Evolutionary conservation across 1,140 invertebrate genomes (phyloP).

Genomic region (Drosophila triauraria): DNA sequence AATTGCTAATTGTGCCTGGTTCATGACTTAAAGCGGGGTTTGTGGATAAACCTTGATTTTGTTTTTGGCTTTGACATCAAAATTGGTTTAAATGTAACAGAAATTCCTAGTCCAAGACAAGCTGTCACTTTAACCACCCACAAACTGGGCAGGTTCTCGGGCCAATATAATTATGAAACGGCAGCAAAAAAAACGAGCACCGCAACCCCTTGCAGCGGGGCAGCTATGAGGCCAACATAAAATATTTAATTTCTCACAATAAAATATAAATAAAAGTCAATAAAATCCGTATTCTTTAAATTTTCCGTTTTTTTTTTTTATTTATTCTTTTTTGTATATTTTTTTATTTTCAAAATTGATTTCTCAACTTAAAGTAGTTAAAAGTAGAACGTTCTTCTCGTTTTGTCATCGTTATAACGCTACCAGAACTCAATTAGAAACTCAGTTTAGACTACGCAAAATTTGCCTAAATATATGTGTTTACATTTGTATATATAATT

Average conservation of each 20-base stretch:
- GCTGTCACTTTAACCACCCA: too few species aligned
- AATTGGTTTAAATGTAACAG: too few species aligned
- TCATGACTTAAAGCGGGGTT: too few species aligned
- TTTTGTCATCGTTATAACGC: slow-evolving; percentile 40
- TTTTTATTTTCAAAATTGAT: slow-evolving; percentile 33
- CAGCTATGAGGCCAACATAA: neutral
- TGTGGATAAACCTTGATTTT: too few species aligned
- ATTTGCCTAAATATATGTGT: slow-evolving; percentile 65
- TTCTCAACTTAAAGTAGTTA: slow-evolving; percentile 57
- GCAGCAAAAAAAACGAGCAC: too few species aligned
- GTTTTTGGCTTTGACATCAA: too few species aligned
- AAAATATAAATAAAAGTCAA: neutral
- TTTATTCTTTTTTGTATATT: slow-evolving; percentile 27
- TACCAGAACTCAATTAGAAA: slow-evolving; percentile 60
- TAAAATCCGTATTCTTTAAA: neutral
- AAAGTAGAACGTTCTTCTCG: slow-evolving; percentile 57
- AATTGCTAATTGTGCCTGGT: too few species aligned
- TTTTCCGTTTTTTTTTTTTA: slow-evolving; percentile 57
- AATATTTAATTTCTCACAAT: too few species aligned
- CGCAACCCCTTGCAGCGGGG: neutral
- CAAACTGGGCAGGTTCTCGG: too few species aligned
- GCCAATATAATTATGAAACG: too few species aligned
- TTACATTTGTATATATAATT: slow-evolving; percentile 53
- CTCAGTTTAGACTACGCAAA: slow-evolving; percentile 64
- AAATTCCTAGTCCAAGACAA: too few species aligned